Evolutionary conservation across 2,113 vertebrate species (phyloP).

Genomic region (Lichenostomus cassidix): DNA sequence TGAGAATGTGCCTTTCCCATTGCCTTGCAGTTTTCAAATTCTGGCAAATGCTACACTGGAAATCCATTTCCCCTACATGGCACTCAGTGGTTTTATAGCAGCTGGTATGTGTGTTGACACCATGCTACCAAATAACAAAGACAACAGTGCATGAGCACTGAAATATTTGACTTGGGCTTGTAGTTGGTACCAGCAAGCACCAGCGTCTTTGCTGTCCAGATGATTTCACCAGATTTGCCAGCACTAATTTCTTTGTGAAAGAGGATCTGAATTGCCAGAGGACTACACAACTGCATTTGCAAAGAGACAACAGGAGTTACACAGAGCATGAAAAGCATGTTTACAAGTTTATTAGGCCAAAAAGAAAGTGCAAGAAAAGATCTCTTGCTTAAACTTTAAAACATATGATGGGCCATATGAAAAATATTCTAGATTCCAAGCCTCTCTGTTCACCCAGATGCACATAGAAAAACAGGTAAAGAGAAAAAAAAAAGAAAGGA

Average conservation of each 20-base stretch:
- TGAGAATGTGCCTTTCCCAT: neutral
- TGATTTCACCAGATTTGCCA: neutral
- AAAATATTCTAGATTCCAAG: neutral
- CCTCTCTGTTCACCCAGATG: neutral
- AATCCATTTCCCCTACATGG: neutral
- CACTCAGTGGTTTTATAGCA: neutral
- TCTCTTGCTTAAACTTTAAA: conserved; percentile 5
- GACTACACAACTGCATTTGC: neutral
- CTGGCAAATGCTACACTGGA: neutral
- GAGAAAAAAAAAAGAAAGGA: neutral
- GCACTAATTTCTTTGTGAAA: neutral
- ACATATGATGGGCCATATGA: neutral
- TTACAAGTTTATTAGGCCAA: conserved; percentile 50
- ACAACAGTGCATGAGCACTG: neutral
- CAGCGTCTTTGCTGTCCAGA: neutral
- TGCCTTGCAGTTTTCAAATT: neutral
- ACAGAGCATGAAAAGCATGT: conserved; percentile 9
- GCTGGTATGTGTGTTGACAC: neutral
- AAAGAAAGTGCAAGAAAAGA: neutral
- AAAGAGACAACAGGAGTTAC: conserved; percentile 34
- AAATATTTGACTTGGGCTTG: neutral
- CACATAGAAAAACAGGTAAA: neutral
- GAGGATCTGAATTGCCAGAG: neutral
- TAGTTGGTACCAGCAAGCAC: neutral
- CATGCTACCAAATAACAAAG: neutral